phyloP scores from a whole-genome alignment of 2,797 vertebrate species.

The Halcyon leucocephala region DNA sequence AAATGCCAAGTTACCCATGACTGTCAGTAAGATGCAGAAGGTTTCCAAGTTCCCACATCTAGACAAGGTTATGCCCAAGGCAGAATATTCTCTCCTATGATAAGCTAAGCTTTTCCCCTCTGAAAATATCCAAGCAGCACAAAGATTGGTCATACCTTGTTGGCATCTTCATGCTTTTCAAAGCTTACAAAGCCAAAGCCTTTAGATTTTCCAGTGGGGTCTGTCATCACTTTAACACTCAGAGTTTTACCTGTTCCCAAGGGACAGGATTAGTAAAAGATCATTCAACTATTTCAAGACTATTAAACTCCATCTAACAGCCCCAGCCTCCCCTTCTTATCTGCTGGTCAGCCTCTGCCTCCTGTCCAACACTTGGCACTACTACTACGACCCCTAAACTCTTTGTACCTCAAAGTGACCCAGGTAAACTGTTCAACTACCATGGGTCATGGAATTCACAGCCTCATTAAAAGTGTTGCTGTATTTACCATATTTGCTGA shows the following conservation, averaged over 20 bases:
- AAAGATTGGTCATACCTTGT: constrained; percentile 85
- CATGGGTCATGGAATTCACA: not conserved
- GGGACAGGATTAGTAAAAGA: constrained; percentile 58
- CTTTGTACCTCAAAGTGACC: not conserved
- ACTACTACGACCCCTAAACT: not conserved
- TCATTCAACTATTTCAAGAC: not conserved
- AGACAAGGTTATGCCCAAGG: not conserved
- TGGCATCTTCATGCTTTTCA: constrained; percentile 97
- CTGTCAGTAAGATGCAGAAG: not conserved
- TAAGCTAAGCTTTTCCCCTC: not conserved
- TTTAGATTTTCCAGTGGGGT: constrained; percentile 94
- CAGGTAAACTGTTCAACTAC: not conserved
- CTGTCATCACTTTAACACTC: constrained; percentile 98
- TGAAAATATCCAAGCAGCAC: not conserved
- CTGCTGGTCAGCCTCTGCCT: not conserved
- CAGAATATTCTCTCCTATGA: not conserved
- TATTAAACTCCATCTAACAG: not conserved
- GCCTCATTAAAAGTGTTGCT: not conserved
- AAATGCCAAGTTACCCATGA: not conserved
- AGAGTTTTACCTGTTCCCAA: constrained; percentile 92
- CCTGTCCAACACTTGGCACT: not conserved
- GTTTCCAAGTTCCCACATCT: not conserved
- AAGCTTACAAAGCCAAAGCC: constrained; percentile 99
- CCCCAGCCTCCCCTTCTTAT: not conserved
- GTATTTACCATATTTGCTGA: constrained; percentile 93